Evolutionary conservation across 1,140 invertebrate genomes (phyloP).

Genomic region (Laupala kohalensis): DNA sequence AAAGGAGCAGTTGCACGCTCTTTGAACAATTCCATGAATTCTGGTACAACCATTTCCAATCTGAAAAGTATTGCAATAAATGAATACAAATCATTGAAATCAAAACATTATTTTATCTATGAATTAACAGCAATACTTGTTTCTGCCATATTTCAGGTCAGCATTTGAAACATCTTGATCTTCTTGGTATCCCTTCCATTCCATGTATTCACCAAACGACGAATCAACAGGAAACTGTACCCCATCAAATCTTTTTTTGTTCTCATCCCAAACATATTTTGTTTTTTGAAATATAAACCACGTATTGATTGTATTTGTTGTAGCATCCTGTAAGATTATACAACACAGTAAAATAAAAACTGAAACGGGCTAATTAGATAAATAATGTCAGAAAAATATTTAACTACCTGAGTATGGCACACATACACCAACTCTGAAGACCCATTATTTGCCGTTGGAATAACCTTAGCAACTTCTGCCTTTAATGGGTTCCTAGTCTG

Average conservation of each 20-base stretch:
- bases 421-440: conserved; percentile 83
- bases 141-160: conserved; percentile 74
- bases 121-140: conserved; percentile 50
- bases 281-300: conserved; percentile 96
- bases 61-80: conserved; percentile 33
- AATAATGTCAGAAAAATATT: background rate
- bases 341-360: no score
- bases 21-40: conserved; percentile 91
- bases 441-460: conserved; percentile 95
- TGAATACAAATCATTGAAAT: background rate
- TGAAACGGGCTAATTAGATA: background rate
- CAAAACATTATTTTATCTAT: background rate
- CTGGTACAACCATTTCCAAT: conserved; percentile 81
- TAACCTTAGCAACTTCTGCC: conserved; percentile 81
- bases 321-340: conserved; percentile 26
- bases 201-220: conserved; percentile 56
- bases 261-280: conserved; percentile 79
- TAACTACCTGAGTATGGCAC: conserved; percentile 42
- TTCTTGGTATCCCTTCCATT: conserved; percentile 77
- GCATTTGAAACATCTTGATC: conserved; percentile 61
- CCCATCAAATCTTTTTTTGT: conserved; percentile 63
- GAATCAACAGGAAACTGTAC: conserved; percentile 72
- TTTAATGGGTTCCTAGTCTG: conserved; percentile 60
- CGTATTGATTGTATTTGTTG: conserved; percentile 27
- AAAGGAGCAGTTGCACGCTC: conserved; percentile 98